Conservation (phyloP, 2,797 vertebrate genomes). For the Clamator glandarius region DNA sequence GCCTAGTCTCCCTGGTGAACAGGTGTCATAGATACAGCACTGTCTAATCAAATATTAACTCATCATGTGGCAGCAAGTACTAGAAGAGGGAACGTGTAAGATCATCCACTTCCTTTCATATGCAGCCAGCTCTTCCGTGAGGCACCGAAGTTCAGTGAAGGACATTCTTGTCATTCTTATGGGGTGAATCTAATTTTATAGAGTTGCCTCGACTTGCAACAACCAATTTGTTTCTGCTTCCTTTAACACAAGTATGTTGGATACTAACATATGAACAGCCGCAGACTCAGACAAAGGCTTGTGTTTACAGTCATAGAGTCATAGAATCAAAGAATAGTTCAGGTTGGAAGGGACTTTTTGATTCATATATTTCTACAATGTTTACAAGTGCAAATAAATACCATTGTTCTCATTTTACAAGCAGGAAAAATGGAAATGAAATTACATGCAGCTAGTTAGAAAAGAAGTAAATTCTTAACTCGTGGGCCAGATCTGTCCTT, state of each 20-base stretch:
- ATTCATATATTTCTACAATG: background rate
- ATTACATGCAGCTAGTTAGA: background rate
- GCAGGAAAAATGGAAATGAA: background rate
- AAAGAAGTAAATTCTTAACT: background rate
- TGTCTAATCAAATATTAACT: slow-evolving; percentile 71
- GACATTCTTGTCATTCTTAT: slow-evolving; percentile 34
- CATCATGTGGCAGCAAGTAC: slow-evolving; percentile 52
- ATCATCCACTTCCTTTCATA: background rate
- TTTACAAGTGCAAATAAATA: background rate
- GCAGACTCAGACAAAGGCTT: background rate
- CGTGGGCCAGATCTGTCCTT: background rate
- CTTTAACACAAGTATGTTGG: background rate
- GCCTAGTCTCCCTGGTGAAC: slow-evolving; percentile 67
- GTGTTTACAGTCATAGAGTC: background rate
- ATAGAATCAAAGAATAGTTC: no score
- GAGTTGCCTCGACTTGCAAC: background rate
- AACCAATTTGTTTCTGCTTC: background rate
- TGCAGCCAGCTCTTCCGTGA: background rate
- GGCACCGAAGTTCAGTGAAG: slow-evolving; percentile 5
- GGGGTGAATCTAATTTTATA: slow-evolving; percentile 9
- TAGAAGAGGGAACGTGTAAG: slow-evolving; percentile 5
- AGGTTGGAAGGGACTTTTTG: background rate
- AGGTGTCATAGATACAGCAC: slow-evolving; percentile 69
- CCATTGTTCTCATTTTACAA: background rate
- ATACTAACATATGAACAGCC: background rate